phyloP scores from a whole-genome alignment of 2,888 invertebrate genomes.

The Poecilobothrus nobilitatus region DNA sequence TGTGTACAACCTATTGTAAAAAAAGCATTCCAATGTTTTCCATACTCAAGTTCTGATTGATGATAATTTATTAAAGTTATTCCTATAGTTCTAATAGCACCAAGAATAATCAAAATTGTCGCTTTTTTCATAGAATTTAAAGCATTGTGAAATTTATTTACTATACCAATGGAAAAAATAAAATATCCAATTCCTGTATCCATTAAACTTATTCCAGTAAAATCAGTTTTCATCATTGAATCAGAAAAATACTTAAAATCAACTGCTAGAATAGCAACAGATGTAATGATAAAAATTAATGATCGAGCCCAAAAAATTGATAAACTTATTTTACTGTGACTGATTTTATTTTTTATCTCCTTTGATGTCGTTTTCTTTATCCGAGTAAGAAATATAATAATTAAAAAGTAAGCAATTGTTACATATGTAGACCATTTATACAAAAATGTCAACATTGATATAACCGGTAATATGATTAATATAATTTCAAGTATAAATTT shows the following conservation, averaged over 20 bases:
- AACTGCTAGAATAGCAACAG: constrained; percentile 81
- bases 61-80: constrained; percentile 66
- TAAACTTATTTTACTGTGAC: neutral
- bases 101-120: constrained; percentile 49
- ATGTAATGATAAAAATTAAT: constrained; percentile 62
- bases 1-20: constrained; percentile 82
- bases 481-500: neutral
- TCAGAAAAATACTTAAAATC: constrained; percentile 85
- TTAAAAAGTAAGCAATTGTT: neutral
- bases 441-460: neutral
- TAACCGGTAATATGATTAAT: neutral
- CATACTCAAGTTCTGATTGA: constrained; percentile 87
- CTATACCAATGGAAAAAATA: constrained; percentile 70
- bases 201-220: constrained; percentile 83
- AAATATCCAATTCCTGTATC: constrained; percentile 91
- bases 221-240: constrained; percentile 78
- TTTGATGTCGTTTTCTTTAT: neutral
- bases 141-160: constrained; percentile 35
- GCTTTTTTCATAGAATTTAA: constrained; percentile 33
- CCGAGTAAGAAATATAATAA: neutral
- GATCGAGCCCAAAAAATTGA: constrained; percentile 48
- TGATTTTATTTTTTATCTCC: neutral
- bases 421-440: neutral
- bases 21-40: constrained; percentile 97
- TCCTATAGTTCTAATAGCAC: constrained; percentile 54